Evolutionary conservation across 2,113 vertebrate genomes (phyloP), one percentile per base, ranked within the genome.

Genomic region (Orcinus orca): DNA sequence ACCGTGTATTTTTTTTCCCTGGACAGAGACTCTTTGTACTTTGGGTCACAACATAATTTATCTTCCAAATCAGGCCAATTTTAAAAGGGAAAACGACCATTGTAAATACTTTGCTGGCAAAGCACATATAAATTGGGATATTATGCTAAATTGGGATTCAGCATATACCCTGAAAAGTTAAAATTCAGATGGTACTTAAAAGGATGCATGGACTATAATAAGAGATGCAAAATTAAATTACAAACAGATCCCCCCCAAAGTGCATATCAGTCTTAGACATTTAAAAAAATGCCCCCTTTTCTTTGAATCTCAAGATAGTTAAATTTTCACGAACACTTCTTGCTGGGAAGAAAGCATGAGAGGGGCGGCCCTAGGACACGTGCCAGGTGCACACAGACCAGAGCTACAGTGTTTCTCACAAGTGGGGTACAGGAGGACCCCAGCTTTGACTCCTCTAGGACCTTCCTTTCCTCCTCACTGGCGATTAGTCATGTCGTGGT

Each of bases 401-500:
- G 13, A 73, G 62, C 62, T 50, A 1, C 11, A 7, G 74, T 36
- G 26, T 9, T 96, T 81, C 70, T 81, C 41, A 53, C 71, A 47
- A 81, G 5, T 0, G 2, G 33, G 82, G 9, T 11, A 14, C 13
- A 41, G n/a, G 53, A 63, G 86, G 76, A 85, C 67, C 88, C 82
- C 41, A 38, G 55, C 82, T 86, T 50, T 62, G 33, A 87, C 70
- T 95, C 2, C 55, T 18, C 13, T 21, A 41, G 58, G 70, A 15
- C 88, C 88, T 97, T 97, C 96, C 97, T 98, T 97, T 96, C 73
- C 97, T 97, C 89, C 79, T 86, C 97, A 50, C 73, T 97, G 96
- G 88, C 81, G 97, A 97, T 98, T 98, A 98, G 97, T 98, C 97
- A 97, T 94, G 90, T 95, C 89, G 63, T 97, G 92, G 96, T 97